Percentiles rank a stretch among this genome's conserved stretches.
phyloP scores from a whole-genome alignment of 2,113 vertebrate species.

The Pseudopodoces humilis region DNA sequence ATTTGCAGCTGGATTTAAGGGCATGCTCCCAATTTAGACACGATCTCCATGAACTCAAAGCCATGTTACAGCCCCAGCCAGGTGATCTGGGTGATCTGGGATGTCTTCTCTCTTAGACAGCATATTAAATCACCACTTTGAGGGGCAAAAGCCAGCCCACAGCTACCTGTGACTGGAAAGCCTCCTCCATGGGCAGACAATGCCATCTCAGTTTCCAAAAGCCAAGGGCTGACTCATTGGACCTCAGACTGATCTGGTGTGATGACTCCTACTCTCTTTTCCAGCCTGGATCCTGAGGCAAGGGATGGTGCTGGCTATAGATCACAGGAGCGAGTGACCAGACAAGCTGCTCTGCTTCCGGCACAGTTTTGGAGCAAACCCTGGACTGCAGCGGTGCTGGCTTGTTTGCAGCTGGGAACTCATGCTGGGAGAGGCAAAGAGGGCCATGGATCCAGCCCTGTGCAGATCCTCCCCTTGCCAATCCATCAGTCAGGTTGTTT shows the following conservation, averaged over 20 bases:
- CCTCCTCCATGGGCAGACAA: not conserved
- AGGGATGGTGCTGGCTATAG: not conserved
- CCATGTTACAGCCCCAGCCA: not conserved
- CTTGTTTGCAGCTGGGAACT: not conserved
- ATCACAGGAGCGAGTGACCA: rapidly evolving
- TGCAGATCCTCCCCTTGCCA: not conserved
- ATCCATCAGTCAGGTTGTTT: not conserved
- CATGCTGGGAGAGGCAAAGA: rapidly evolving
- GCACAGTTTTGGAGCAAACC: not conserved
- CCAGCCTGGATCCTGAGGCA: not conserved
- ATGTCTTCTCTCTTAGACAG: not conserved
- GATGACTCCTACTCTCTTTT: not conserved
- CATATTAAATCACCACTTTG: not conserved
- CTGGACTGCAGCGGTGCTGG: rapidly evolving
- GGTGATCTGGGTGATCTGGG: not conserved
- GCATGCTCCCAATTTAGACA: rapidly evolving
- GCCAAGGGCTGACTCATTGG: not conserved
- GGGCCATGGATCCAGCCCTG: not conserved
- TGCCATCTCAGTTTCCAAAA: not conserved
- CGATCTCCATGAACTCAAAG: not conserved
- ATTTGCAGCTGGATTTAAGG: not conserved
- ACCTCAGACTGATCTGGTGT: not conserved
- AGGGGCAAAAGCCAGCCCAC: not conserved
- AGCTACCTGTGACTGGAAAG: not conserved
- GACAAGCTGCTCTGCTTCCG: not conserved